These are phyloP conservation scores for Onychostoma macrolepis DNA, from an alignment of 2,113 vertebrate genomes.

Conservation along the genomic window DNA sequence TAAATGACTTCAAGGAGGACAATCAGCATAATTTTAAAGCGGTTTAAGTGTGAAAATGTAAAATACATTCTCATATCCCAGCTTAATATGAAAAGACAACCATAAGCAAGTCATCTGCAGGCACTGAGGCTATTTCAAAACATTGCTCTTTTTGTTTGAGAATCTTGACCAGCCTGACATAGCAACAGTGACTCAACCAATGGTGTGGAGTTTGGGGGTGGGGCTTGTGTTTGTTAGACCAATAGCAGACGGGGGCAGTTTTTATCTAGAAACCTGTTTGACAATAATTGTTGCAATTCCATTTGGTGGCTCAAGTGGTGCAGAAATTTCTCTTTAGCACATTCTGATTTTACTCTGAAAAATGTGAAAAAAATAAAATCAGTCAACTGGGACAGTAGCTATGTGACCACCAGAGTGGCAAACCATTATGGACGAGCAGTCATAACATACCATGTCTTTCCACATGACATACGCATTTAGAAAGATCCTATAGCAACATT, in stretches of 20 bases:
- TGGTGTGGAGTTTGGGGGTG: background rate
- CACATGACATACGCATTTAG: background rate
- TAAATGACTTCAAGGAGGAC: conserved; percentile 1
- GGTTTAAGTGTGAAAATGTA: background rate
- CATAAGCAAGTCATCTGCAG: background rate
- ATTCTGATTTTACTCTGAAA: background rate
- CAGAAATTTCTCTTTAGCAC: background rate
- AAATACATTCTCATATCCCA: background rate
- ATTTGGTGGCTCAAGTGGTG: background rate
- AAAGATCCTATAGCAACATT: background rate
- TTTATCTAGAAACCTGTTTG: background rate
- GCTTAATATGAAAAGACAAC: background rate
- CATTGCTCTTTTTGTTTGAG: background rate
- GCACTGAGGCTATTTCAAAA: background rate
- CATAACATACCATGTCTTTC: background rate
- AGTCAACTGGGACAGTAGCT: background rate
- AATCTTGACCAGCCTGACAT: background rate
- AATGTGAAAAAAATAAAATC: background rate
- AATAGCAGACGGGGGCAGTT: background rate
- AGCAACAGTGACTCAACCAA: background rate
- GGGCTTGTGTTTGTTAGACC: background rate
- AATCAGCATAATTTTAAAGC: background rate
- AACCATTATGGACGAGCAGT: background rate
- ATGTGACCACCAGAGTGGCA: background rate
- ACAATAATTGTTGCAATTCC: background rate